phyloP scores from a whole-genome alignment of 2,797 vertebrate genomes.

The Pygocentrus nattereri region DNA sequence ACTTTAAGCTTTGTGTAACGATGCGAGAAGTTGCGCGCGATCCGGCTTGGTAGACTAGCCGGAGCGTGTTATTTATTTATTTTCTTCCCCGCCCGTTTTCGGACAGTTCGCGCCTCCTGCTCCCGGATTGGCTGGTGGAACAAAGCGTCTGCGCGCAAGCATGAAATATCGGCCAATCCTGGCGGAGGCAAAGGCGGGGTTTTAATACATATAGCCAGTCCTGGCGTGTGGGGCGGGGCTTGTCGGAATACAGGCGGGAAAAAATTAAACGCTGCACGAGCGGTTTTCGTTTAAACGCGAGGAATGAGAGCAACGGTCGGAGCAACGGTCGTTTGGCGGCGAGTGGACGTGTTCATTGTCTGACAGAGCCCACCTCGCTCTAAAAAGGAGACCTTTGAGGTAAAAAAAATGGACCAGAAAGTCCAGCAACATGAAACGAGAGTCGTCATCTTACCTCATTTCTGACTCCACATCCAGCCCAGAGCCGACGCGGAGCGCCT shows the following conservation, averaged over 20 bases:
- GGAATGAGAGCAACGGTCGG: neutral
- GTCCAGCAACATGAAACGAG: neutral
- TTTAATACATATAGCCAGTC: neutral
- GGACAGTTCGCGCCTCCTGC: neutral
- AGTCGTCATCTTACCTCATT: neutral
- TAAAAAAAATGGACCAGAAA: conserved; percentile 1
- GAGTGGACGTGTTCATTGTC: neutral
- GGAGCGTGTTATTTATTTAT: neutral
- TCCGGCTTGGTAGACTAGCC: neutral
- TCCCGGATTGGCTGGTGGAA: neutral
- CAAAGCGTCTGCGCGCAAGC: neutral
- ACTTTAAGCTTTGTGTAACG: conserved; percentile 47
- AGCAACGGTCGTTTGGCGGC: neutral
- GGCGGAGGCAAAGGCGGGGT: neutral
- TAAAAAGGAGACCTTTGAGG: neutral
- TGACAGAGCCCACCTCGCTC: neutral
- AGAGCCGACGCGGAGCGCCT: neutral
- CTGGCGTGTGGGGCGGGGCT: neutral
- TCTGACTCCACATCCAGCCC: neutral
- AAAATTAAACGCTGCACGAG: neutral
- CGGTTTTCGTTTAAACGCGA: neutral
- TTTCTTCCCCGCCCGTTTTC: neutral
- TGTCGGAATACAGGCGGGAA: conserved; percentile 1
- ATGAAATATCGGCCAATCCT: neutral
- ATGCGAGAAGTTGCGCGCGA: neutral